Base-by-base conservation (phyloP, 2,797 vertebrate genomes). In the Dromococcyx pavoninus region DNA sequence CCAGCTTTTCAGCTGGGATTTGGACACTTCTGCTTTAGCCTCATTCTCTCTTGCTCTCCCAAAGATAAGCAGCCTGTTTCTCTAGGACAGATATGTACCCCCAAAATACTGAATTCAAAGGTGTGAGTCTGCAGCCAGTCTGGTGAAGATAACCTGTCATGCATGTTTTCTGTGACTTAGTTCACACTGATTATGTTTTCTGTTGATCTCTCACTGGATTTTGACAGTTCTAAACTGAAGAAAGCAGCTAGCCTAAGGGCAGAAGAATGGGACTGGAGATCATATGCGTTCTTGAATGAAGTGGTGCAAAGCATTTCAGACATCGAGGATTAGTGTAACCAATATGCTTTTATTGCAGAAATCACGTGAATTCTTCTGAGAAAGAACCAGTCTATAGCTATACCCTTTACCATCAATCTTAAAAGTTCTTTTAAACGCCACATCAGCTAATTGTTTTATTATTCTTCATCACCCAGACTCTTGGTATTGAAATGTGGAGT, bases 151-250 rank as follows among this genome's bases (percentile, higher is more conserved):
- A 81, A 66, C 80, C 37, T 67, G 50, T 70, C 74, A 44, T 25
- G 53, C 58, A 22, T 91, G 70, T 92, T 96, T 91, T 84, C 74
- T 62, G 16, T 81, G 72, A 74, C 93, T 93, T 48, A 35, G 72
- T 39, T 48, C 86, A 48, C 88, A 61, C 32, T 89, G 86, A 85
- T 87, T 85, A 71, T 75, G 74, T 86, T 90, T 95, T 56, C 53
- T 76, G 13, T 84, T 93, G 67, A 76, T 84, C 81, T 95, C 92
- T 70, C 65, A 35, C 37, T 76, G n/a, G 50, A 88, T 93, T 78
- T 81, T 85, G 91, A 88, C 87, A 72, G 69, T 80, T 95, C 51
- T 61, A 88, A 93, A 90, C 89, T 85, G 70, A 37, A 96, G 95
- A 94, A 94, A 76, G 58, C 46, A 32, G 46, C 65, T 86, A 89